Evolutionary conservation across 2,888 invertebrate species (phyloP).

Genomic region (Dicycla oo): DNA sequence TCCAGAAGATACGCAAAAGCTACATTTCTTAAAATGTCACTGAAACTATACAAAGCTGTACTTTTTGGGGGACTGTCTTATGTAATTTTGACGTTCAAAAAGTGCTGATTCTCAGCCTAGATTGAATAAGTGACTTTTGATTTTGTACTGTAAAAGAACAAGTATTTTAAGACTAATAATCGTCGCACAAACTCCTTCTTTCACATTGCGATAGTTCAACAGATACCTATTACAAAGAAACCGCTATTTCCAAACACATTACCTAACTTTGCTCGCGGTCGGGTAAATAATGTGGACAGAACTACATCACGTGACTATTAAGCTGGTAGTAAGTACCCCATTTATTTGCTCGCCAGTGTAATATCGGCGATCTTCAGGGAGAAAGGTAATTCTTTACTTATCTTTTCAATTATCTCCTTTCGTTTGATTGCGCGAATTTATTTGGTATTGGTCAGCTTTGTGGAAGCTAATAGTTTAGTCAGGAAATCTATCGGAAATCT

Average conservation of each 20-base stretch:
- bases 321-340: conserved; percentile 64
- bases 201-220: conserved; percentile 40
- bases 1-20: conserved; percentile 1
- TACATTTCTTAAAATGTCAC: conserved; percentile 18
- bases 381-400: conserved; percentile 73
- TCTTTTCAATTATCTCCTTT: conserved; percentile 82
- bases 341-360: conserved; percentile 63
- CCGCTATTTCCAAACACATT: conserved; percentile 47
- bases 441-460: conserved; percentile 59
- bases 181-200: conserved; percentile 17
- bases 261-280: conserved; percentile 50
- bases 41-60: too few relatives aligned
- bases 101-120: too few relatives aligned
- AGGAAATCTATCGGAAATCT: conserved; percentile 20
- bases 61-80: too few relatives aligned
- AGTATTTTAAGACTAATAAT: conserved; percentile 17
- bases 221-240: conserved; percentile 44
- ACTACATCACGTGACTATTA: conserved; percentile 62
- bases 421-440: conserved; percentile 72
- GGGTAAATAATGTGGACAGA: conserved; percentile 57
- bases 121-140: too few relatives aligned
- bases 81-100: too few relatives aligned
- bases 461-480: conserved; percentile 36
- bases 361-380: conserved; percentile 58
- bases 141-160: conserved; percentile 26